phyloP scores from a whole-genome alignment of 2,888 invertebrate species.

The Drosophila tanythrix region DNA sequence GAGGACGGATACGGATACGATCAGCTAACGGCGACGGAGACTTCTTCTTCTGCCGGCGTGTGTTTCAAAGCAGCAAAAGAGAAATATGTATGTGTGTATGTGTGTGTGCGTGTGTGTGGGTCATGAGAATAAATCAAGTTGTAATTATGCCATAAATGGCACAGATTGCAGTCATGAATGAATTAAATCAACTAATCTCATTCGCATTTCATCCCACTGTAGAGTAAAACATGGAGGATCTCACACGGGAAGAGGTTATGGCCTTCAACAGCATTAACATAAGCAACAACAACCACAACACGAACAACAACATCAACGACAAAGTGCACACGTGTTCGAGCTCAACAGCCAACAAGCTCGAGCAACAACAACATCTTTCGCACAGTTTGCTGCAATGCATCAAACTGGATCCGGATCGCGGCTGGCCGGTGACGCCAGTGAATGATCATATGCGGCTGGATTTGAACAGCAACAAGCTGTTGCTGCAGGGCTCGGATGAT shows the following conservation, averaged over 20 bases:
- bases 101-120: slow-evolving; percentile 5
- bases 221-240: slow-evolving; percentile 84
- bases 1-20: slow-evolving; percentile 55
- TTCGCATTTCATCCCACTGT: slow-evolving; percentile 38
- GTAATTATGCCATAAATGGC: slow-evolving; percentile 15
- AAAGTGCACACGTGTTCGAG: slow-evolving; percentile 37
- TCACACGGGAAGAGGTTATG: slow-evolving; percentile 63
- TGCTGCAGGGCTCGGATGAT: slow-evolving; percentile 84
- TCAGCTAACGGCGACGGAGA: slow-evolving; percentile 21
- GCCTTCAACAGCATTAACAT: slow-evolving; percentile 38
- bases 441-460: slow-evolving; percentile 54
- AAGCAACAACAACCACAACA: slow-evolving; percentile 11
- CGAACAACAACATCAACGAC: slow-evolving; percentile 25
- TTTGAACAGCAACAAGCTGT: slow-evolving; percentile 70
- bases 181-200: not conserved
- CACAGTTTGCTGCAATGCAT: slow-evolving; percentile 44
- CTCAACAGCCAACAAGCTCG: slow-evolving; percentile 24
- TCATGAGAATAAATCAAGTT: slow-evolving; percentile 5
- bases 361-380: slow-evolving; percentile 24
- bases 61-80: slow-evolving; percentile 8
- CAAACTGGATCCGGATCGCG: slow-evolving; percentile 68
- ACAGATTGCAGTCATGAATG: not conserved
- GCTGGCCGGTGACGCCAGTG: slow-evolving; percentile 50
- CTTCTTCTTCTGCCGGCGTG: slow-evolving; percentile 53
- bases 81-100: slow-evolving; percentile 7